Conservation (phyloP, 2,113 vertebrate species). For the Oreocharis arfaki region DNA sequence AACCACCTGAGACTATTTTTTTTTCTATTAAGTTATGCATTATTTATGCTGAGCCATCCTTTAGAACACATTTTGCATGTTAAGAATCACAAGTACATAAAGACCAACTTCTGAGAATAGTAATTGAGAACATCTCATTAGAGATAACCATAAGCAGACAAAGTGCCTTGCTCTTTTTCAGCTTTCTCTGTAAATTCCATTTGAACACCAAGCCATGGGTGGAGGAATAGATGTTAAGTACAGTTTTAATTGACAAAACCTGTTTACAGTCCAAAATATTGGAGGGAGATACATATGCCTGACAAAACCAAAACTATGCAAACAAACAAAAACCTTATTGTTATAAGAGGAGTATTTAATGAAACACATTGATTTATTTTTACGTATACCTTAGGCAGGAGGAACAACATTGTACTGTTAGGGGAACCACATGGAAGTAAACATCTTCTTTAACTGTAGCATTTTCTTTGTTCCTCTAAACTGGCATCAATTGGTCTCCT, state of each 20-base stretch:
- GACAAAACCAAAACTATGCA: not conserved
- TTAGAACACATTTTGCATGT: not conserved
- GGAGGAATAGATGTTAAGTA: not conserved
- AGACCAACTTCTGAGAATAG: not conserved
- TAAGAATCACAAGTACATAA: not conserved
- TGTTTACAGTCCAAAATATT: not conserved
- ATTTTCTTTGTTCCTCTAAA: not conserved
- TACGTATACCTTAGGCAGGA: not conserved
- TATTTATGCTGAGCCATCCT: not conserved
- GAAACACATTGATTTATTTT: not conserved
- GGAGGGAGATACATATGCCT: not conserved
- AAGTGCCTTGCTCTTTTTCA: not conserved
- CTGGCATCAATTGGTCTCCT: not conserved
- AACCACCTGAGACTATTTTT: not conserved
- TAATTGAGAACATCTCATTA: not conserved
- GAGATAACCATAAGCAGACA: not conserved
- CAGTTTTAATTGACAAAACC: not conserved
- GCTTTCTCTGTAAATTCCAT: not conserved
- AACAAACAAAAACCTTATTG: not conserved
- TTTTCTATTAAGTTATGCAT: not conserved
- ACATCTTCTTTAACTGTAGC: not conserved
- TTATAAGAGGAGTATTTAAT: not conserved
- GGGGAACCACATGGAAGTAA: not conserved
- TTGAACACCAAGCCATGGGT: not conserved
- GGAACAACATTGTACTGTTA: not conserved